Evolutionary conservation across 1,140 invertebrate genomes (phyloP), one percentile per base, ranked within the genome.

Genomic region (Linepithema humile): DNA sequence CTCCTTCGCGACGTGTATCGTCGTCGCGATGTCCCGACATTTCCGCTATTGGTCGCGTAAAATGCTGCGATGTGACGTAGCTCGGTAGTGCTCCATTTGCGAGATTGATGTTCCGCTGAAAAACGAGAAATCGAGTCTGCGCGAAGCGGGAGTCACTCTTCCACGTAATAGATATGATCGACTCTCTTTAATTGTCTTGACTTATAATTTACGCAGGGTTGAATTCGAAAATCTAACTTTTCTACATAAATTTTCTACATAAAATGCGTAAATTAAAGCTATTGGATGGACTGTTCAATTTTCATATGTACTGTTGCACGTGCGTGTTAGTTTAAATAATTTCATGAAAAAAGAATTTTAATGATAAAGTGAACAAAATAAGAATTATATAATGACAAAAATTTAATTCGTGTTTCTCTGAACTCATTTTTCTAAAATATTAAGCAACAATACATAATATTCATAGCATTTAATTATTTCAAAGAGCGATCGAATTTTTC

Each of bases 31-130:
- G 60, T 55, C 62, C 12, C 17, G 35, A 69, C 62, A 3, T 78
- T 78, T 78, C 75, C 62, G 23, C 62, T 35, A 75, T 78, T 29
- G 62, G 35, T 78, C 75, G 62, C 32, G 60, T 67, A 78, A 78
- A 78, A 43, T 78, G 4, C 12, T 26, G 17, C 35, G 74, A 65
- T 50, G 74, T 62, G 32, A 69, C 48, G 26, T 6, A 67, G 35
- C 17, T 26, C 15, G 32, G 4, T 53, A 67, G 62, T 69, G 48
- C 45, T 29, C 23, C 23, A 69, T 78, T 78, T 43, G 23, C 6
- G 35, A 78, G 75, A 78, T 69, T 38, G 75, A 78, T 78, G 62
- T 29, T 69, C 48, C n/a, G 57, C 12, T 48, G 38, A 75, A 62
- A 75, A 75, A 62, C 5, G 32, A 10, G 45, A 20, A 67, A 53